phyloP scores from a whole-genome alignment of 2,113 vertebrate genomes.

The Pagrus major region DNA sequence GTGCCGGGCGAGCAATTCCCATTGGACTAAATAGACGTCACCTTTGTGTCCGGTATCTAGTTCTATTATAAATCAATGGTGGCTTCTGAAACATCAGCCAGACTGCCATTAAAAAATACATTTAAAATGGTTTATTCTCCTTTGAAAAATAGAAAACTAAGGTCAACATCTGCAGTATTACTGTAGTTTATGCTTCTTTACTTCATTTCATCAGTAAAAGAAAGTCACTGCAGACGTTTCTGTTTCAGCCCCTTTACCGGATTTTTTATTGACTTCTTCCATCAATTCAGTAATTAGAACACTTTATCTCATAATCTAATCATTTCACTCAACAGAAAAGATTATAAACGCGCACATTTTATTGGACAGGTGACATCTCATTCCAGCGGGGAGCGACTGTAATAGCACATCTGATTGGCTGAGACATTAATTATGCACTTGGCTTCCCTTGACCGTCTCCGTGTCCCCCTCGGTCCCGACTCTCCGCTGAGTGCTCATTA shows the following conservation, averaged over 20 bases:
- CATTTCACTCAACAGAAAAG: background rate
- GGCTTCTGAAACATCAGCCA: background rate
- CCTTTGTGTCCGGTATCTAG: too few species aligned
- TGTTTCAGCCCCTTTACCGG: background rate
- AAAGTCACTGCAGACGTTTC: background rate
- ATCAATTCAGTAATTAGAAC: background rate
- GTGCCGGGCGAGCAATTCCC: too few species aligned
- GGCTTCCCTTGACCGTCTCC: constrained; percentile 88
- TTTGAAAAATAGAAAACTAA: background rate
- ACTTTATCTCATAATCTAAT: constrained; percentile 1
- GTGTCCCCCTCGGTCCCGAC: constrained; percentile 80
- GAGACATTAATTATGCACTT: constrained; percentile 93
- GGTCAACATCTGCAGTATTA: background rate
- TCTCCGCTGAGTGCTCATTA: constrained; percentile 91
- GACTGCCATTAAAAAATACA: background rate
- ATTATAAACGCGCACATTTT: constrained; percentile 23
- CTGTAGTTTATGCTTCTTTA: background rate
- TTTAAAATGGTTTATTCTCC: background rate
- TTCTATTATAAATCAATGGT: too few species aligned
- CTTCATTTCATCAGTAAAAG: background rate
- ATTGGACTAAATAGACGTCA: too few species aligned
- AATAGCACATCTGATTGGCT: constrained; percentile 87
- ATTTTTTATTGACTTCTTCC: background rate
- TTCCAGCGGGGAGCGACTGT: constrained; percentile 32
- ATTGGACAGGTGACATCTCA: constrained; percentile 64